These are phyloP conservation scores for Excalfactoria chinensis DNA, from an alignment of 2,113 vertebrate species.

Conservation along the genomic window DNA sequence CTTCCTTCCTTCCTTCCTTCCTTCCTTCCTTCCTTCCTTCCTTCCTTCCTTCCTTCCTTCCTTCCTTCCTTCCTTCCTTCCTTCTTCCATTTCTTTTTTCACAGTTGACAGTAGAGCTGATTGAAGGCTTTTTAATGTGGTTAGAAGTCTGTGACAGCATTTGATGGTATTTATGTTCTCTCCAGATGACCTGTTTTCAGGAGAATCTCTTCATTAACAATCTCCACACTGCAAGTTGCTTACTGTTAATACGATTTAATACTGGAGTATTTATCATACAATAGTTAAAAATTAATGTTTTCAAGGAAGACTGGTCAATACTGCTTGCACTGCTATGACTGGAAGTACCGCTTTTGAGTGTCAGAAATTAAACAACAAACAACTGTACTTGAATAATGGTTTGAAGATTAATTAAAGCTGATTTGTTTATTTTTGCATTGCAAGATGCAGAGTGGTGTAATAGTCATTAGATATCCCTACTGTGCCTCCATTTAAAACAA, in stretches of 20 bases:
- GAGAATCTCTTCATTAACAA: not conserved
- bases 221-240: not conserved
- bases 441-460: not conserved
- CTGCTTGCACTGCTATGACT: not conserved
- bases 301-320: not conserved
- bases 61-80: no score
- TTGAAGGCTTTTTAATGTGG: not conserved
- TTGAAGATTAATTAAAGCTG: not conserved
- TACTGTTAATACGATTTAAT: not conserved
- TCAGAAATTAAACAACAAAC: not conserved
- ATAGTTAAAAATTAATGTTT: not conserved
- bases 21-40: no score
- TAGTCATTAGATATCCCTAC: not conserved
- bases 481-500: not conserved
- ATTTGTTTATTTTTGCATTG: constrained; percentile 21
- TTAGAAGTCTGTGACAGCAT: not conserved
- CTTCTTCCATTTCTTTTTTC: not conserved
- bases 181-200: not conserved
- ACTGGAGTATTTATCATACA: not conserved
- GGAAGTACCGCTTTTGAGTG: not conserved
- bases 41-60: no score
- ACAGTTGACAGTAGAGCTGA: not conserved
- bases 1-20: not conserved
- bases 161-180: not conserved
- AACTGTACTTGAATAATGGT: not conserved